Conservation (phyloP, 2,888 invertebrate genomes). For the Sarcophaga rosellei region DNA sequence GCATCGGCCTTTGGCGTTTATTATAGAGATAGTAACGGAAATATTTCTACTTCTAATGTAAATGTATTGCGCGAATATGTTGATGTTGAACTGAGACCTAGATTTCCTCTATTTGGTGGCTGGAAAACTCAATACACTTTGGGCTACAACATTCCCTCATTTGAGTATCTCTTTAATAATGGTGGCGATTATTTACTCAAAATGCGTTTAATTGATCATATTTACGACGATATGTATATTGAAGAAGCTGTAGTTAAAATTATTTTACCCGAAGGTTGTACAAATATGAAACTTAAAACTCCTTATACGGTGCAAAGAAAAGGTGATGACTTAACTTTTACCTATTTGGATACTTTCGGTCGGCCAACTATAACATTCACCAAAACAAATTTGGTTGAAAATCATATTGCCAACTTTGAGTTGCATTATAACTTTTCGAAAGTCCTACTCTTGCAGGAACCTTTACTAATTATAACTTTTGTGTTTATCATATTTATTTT, state of each 20-base stretch:
- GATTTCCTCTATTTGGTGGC: conserved; percentile 99
- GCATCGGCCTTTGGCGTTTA: conserved; percentile 97
- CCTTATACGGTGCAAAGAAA: conserved; percentile 91
- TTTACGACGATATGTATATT: conserved; percentile 97
- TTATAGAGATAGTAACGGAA: conserved; percentile 97
- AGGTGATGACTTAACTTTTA: conserved; percentile 90
- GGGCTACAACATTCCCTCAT: conserved; percentile 98
- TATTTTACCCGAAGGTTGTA: conserved; percentile 95
- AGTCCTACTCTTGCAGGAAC: conserved; percentile 94
- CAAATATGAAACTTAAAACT: conserved; percentile 89
- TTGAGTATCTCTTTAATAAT: conserved; percentile 94
- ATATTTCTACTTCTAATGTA: conserved; percentile 98
- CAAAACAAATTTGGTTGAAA: conserved; percentile 94
- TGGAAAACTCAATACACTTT: conserved; percentile 99
- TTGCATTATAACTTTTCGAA: conserved; percentile 94
- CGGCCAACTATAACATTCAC: conserved; percentile 92
- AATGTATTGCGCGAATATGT: conserved; percentile 94
- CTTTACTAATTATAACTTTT: conserved; percentile 92
- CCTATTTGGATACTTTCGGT: conserved; percentile 97
- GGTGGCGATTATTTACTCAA: conserved; percentile 91
- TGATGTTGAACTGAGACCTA: conserved; percentile 96
- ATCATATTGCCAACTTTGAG: conserved; percentile 97
- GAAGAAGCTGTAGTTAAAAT: conserved; percentile 94
- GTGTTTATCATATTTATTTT: conserved; percentile 94
- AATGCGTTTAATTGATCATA: conserved; percentile 97